These are phyloP conservation scores for Gymnarchus niloticus DNA, from an alignment of 2,113 vertebrate species.

Conservation along the genomic window DNA sequence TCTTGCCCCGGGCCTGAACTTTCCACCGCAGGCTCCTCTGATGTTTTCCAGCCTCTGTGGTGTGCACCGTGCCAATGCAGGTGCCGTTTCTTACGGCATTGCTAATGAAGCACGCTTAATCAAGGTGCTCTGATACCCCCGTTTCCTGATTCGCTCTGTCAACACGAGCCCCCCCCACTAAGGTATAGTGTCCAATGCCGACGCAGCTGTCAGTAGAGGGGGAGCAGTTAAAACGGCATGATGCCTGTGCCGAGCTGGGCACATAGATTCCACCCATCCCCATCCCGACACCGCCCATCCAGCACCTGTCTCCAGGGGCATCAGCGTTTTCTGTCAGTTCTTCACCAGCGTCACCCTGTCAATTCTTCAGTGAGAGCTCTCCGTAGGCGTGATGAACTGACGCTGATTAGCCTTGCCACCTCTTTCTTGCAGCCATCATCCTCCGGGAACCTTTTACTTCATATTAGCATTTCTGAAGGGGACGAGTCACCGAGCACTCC, in stretches of 20 bases:
- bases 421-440: constrained; percentile 7
- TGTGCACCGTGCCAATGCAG: neutral
- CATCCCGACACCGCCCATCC: neutral
- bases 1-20: neutral
- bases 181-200: neutral
- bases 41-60: neutral
- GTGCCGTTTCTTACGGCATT: neutral
- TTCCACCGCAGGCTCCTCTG: neutral
- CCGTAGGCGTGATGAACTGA: constrained; percentile 1
- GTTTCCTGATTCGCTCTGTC: neutral
- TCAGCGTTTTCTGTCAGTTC: neutral
- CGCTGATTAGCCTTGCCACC: constrained; percentile 17
- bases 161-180: neutral
- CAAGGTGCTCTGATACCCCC: neutral
- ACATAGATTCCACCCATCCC: neutral
- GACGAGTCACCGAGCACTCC: neutral
- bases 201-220: neutral
- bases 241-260: neutral
- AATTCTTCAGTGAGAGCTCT: neutral
- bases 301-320: neutral
- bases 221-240: neutral
- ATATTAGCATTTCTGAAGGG: constrained; percentile 14
- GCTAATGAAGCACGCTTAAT: neutral
- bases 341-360: neutral
- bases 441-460: constrained; percentile 9